A percentile compares a stretch with the other conserved stretches of the same genome.
Evolutionary conservation across 2,113 vertebrate genomes (phyloP).

Genomic region (Gulo gulo): DNA sequence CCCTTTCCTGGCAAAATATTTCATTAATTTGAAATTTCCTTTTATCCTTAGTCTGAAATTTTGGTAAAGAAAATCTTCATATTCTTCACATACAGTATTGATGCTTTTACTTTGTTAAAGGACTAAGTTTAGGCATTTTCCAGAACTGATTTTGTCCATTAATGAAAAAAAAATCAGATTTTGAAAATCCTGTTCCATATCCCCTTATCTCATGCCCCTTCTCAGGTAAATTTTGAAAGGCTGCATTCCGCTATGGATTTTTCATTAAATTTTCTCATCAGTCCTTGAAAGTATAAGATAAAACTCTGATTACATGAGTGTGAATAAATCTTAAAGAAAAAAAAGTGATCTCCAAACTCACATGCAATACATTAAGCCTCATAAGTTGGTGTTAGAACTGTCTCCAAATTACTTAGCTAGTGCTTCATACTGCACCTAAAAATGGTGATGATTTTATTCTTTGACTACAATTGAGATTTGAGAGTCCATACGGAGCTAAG

Average conservation of each 20-base stretch:
- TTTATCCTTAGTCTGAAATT: not conserved
- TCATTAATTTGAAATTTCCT: not conserved
- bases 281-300: not conserved
- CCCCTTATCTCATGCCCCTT: not conserved
- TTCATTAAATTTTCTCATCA: not conserved
- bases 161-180: not conserved
- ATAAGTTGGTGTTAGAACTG: not conserved
- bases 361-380: not conserved
- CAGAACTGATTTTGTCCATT: not conserved
- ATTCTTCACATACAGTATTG: not conserved
- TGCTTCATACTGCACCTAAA: not conserved
- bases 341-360: not conserved
- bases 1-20: not conserved
- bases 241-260: not conserved
- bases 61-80: not conserved
- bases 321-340: not conserved
- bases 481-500: not conserved
- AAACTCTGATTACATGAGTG: not conserved
- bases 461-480: not conserved
- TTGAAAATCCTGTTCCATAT: not conserved
- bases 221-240: constrained; percentile 17
- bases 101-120: constrained; percentile 8
- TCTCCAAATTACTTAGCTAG: not conserved
- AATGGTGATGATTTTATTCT: not conserved
- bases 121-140: not conserved